Base-by-base conservation (phyloP, 2,888 invertebrate species). In the Boloria euphrosyne region DNA sequence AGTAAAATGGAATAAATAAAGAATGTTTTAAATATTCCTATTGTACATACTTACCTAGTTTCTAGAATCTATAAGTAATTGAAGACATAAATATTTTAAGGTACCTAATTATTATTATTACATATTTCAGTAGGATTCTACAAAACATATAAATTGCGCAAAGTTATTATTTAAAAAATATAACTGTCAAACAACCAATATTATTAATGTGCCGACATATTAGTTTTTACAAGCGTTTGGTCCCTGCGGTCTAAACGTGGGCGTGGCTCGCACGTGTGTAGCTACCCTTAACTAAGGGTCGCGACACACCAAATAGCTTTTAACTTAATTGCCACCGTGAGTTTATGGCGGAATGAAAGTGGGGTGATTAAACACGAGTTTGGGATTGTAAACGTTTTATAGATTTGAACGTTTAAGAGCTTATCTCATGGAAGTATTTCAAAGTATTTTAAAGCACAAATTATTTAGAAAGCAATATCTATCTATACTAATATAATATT, bases 271-370 rank as follows among this genome's bases (percentile, higher is more conserved):
- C 78, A 78, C 78, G 84, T 88, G 84, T 87, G 86, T 80, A 79
- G 71, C 85, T 80, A 83, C 89, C 89, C 86, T 90, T 85, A 84
- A 77, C 73, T 89, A 86, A 90, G 86, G 89, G 86, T 80, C 78
- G 80, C 65, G 66, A 67, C 81, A 87, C 89, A 88, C 85, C 82
- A 57, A 57, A 69, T 80, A 84, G 85, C 78, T 79, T 84, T 83
- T 79, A 79, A 84, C 87, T 84, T 80, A 84, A 72, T 72, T 72
- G 69, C 69, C 79, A 78, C 79, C 76, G 82, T 79, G 83, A 82
- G 85, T 86, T 85, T 84, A 83, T 72, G 68, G 70, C 66, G 65
- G 69, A 69, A 71, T 71, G 71, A 71, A 71, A 68, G 63, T 69
- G 71, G 75, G 76, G 76, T 73, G 74, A 71, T 72, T 73, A 71